Evolutionary conservation across 2,888 invertebrate species (phyloP), one percentile per base, ranked within the genome.

Genomic region (Drosophila flavopinicola): DNA sequence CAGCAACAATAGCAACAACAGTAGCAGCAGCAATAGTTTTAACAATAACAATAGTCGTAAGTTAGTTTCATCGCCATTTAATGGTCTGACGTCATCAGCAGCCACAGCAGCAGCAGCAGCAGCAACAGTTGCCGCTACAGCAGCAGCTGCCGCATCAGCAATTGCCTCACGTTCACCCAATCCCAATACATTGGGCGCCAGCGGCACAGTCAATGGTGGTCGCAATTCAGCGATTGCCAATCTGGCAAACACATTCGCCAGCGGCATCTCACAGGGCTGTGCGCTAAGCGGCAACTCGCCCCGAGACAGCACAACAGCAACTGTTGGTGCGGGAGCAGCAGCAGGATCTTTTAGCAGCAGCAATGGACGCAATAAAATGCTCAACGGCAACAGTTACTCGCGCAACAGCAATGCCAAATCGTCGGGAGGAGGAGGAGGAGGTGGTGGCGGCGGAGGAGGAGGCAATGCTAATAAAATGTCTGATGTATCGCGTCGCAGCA

Each of bases 401-500:
- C 71, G 75, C 61, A 75, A 68, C 61, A 75, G 67, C 60, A 71
- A 65, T 51, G 52, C 47, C 58, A 74, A 82, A 58, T 68, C 79
- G 2, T 11, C 30, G 5, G 59, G 67, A 6, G 72, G 70, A 20
- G 57, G 39, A 9, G 68, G 68, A 25, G 59, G 53, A 1, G 49
- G 42, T 17, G 59, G 49, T n/a, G 51, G 66, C 30, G 54, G 66
- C 7, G 69, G 69, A 23, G 45, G 29, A 11, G 58, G 57, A 4
- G 35, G 24, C 7, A 61, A 64, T 48, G 58, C 24, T 65, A 76
- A 78, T 30, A 90, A 89, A 64, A 78, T 78, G 57, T 80, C 84
- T 3, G 91, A 92, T 89, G 90, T 91, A 88, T 90, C 91, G 3
- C 77, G 89, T 15, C 88, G 91, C 93, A 94, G 87, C 93, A 96